phyloP scores from a whole-genome alignment of 2,113 vertebrate genomes.

The Neolamprologus fasciatus region DNA sequence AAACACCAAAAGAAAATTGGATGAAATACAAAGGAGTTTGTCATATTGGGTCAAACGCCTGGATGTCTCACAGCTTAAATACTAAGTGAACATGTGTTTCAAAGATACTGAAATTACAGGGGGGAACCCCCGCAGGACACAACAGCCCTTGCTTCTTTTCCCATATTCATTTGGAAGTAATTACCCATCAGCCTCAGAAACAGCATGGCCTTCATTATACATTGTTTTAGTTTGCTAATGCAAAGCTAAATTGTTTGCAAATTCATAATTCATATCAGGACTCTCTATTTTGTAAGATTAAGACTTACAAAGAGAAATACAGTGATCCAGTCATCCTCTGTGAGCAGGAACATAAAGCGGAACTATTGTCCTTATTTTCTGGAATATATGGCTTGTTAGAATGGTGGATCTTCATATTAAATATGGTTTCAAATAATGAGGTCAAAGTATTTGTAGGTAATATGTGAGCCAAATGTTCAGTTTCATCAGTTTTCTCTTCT shows the following conservation, averaged over 20 bases:
- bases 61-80: neutral
- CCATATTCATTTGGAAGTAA: slow-evolving; percentile 55
- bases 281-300: neutral
- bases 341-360: neutral
- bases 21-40: neutral
- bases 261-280: neutral
- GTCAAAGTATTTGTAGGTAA: neutral
- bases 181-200: slow-evolving; percentile 30
- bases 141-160: neutral
- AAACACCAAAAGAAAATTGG: neutral
- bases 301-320: neutral
- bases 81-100: slow-evolving; percentile 37
- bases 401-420: neutral
- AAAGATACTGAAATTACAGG: slow-evolving; percentile 14
- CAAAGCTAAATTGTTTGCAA: neutral
- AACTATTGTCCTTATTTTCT: neutral
- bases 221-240: slow-evolving; percentile 3
- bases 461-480: neutral
- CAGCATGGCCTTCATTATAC: neutral
- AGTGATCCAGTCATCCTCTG: neutral
- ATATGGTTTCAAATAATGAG: neutral
- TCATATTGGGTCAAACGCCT: neutral
- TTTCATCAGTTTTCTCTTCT: neutral
- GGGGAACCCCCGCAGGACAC: slow-evolving; percentile 6
- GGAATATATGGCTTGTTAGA: neutral